Evolutionary conservation across 2,797 vertebrate genomes (phyloP), one percentile per base, ranked within the genome.

Genomic region (Semotilus atromaculatus): DNA sequence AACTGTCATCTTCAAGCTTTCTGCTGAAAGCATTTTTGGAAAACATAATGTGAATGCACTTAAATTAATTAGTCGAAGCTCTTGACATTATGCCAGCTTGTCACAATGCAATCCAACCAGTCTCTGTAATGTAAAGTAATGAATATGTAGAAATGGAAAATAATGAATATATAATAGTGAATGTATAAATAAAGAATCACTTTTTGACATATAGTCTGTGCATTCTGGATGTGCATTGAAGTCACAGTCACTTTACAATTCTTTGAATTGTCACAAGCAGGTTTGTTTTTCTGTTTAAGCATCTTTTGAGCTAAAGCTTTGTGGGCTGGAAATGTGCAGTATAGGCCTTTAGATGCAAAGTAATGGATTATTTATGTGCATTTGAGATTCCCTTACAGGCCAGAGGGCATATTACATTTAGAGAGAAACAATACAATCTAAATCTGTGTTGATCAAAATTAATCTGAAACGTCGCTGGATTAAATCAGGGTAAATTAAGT

Each of bases 401-500:
- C 43, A 45, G 55, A 75, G 60, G 79, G 53, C 77, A 80, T 86
- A 62, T 55, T 84, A 60, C 6, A 81, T 73, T 95, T 93, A 92
- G 92, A 93, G 82, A n/a, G 58, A 55, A 26, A 70, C 7, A 78
- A 75, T 76, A 53, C 19, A 29, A n/a, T 43, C 31, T 55, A 68
- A 31, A 68, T 67, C 36, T 26, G 26, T 16, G 16, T 34, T 55
- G 36, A 76, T 83, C 7, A 34, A 36, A 75, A n/a, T 36, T 16
- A 55, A n/a, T 55, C 14, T 73, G 23, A 62, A n/a, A 0, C 2
- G 31, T 43, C 14, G 2, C 43, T 7, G 45, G 60, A 67, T 74
- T 83, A 75, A 75, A 64, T 51, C 40, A 45, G 40, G 55, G 23
- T 92, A 90, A 67, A 92, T 92, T 91, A 91, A 93, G 91, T 92